Percentiles rank a stretch among this genome's conserved stretches.
Conservation (phyloP, 2,797 vertebrate genomes). For the Chelonia mydas region DNA sequence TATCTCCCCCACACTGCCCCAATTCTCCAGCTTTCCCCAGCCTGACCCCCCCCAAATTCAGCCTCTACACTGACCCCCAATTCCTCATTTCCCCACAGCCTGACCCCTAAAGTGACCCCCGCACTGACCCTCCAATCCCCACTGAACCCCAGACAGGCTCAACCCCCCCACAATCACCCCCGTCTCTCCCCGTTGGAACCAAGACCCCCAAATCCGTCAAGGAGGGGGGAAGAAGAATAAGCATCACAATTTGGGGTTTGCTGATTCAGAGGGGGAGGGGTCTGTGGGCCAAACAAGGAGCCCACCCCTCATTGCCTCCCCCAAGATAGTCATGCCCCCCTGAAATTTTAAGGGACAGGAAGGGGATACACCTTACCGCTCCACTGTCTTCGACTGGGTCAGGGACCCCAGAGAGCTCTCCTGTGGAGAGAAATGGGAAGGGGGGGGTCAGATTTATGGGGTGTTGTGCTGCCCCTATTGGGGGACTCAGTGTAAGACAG, state of each 20-base stretch:
- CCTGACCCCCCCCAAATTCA: not conserved
- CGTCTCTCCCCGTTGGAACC: not conserved
- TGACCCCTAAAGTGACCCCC: not conserved
- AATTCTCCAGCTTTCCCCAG: not conserved
- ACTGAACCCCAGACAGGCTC: not conserved
- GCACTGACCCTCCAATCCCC: not conserved
- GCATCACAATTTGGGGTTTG: not conserved
- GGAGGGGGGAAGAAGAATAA: not conserved
- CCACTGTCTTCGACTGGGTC: slow-evolving; percentile 71
- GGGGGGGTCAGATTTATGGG: not conserved
- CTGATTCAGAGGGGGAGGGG: not conserved
- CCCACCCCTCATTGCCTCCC: not conserved
- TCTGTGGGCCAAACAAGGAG: not conserved
- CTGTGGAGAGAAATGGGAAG: slow-evolving; percentile 34
- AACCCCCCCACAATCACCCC: not conserved
- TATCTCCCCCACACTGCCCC: too few relatives aligned
- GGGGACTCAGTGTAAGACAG: not conserved
- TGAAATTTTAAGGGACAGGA: rapidly evolving
- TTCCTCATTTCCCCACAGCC: not conserved
- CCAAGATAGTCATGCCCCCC: too few relatives aligned
- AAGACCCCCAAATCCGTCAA: not conserved
- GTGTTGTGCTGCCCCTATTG: not conserved
- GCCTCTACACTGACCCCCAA: not conserved
- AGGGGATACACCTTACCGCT: slow-evolving; percentile 55
- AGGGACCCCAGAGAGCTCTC: slow-evolving; percentile 71